Conservation (phyloP, 2,113 vertebrate genomes). For the Onychostoma macrolepis region DNA sequence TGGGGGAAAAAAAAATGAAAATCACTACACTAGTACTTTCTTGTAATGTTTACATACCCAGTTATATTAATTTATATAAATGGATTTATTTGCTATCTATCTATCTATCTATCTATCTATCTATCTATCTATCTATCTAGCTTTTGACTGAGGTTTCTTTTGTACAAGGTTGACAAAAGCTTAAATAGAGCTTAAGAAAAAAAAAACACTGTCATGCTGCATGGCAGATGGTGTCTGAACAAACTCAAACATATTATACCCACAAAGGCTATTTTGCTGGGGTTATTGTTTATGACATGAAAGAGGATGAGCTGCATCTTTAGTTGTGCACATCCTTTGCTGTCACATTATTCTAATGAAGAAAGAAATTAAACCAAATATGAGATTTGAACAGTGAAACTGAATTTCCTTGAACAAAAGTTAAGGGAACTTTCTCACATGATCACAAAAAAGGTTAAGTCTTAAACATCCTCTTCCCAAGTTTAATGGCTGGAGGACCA, state of each 20-base stretch:
- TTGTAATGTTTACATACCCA: background rate
- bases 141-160: background rate
- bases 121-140: background rate
- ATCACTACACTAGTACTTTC: background rate
- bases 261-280: background rate
- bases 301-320: constrained; percentile 51
- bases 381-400: background rate
- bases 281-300: constrained; percentile 45
- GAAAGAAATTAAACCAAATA: background rate
- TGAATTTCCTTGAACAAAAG: background rate
- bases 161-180: background rate
- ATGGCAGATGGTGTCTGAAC: background rate
- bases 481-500: background rate
- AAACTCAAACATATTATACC: background rate
- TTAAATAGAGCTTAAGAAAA: background rate
- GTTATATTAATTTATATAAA: background rate
- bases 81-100: background rate
- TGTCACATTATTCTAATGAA: constrained; percentile 61
- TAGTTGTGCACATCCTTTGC: constrained; percentile 63
- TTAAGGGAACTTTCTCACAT: background rate
- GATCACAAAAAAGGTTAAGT: background rate
- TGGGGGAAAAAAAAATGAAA: background rate
- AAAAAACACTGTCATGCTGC: background rate
- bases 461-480: background rate
- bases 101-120: background rate